These are phyloP conservation scores for Parotocinclus haroldoi DNA, from an alignment of 2,797 vertebrate species.

Conservation along the genomic window DNA sequence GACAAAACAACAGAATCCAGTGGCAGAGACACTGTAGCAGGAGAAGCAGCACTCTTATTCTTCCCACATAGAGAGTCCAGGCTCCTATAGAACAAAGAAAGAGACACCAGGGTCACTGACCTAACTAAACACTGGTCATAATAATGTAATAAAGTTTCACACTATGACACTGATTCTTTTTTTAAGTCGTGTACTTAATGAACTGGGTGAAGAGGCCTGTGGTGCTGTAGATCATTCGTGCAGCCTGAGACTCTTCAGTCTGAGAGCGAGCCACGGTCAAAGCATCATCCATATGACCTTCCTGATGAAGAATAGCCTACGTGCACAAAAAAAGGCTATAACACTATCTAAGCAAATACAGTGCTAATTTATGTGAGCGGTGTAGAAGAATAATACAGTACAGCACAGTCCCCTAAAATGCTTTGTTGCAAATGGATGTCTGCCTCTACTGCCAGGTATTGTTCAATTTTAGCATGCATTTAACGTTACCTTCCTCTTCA, in stretches of 20 bases:
- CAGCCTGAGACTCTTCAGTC: slow-evolving; percentile 87
- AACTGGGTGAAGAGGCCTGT: slow-evolving; percentile 87
- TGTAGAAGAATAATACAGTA: too few relatives aligned
- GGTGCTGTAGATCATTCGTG: slow-evolving; percentile 90
- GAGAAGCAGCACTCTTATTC: slow-evolving; percentile 73
- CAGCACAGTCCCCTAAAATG: too few relatives aligned
- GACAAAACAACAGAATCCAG: slow-evolving; percentile 84
- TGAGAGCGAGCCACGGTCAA: slow-evolving; percentile 87
- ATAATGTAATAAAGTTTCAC: background rate
- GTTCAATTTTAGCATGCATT: too few relatives aligned
- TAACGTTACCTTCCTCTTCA: slow-evolving; percentile 84
- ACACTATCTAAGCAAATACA: background rate
- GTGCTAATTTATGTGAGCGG: too few relatives aligned
- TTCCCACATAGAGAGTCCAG: slow-evolving; percentile 86
- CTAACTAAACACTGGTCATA: too few relatives aligned
- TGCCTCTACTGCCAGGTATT: too few relatives aligned
- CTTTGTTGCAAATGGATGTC: too few relatives aligned
- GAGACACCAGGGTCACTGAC: too few relatives aligned
- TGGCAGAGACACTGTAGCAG: slow-evolving; percentile 66
- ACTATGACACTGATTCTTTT: background rate
- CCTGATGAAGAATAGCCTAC: slow-evolving; percentile 90
- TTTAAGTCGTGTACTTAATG: slow-evolving; percentile 75
- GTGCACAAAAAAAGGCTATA: slow-evolving; percentile 6
- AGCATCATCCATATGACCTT: slow-evolving; percentile 93
- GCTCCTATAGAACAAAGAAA: slow-evolving; percentile 65